Percentiles rank a stretch among this genome's conserved stretches.
Conservation (phyloP, 1,140 invertebrate species). For the Brachionus asplanchnoidis region DNA sequence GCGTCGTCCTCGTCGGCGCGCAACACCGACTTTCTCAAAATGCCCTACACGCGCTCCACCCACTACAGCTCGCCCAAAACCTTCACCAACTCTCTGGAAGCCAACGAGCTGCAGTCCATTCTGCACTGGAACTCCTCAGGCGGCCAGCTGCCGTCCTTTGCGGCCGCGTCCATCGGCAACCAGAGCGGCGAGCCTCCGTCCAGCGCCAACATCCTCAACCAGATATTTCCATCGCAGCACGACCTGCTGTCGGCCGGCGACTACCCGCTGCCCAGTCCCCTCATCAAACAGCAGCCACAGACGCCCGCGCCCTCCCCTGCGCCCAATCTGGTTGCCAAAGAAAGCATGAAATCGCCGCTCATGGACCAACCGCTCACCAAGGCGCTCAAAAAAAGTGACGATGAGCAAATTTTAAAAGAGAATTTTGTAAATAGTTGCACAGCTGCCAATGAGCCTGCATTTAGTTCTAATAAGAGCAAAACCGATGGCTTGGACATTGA, state of each 20-base stretch:
- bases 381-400: background rate
- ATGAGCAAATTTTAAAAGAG: background rate
- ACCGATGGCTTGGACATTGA: slow-evolving; percentile 13
- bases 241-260: background rate
- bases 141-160: background rate
- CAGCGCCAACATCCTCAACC: slow-evolving; percentile 16
- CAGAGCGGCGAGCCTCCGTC: background rate
- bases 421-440: background rate
- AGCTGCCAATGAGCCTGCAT: background rate
- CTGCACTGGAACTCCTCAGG: background rate
- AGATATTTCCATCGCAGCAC: slow-evolving; percentile 29
- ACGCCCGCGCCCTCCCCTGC: background rate
- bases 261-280: background rate
- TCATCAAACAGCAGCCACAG: background rate
- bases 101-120: background rate
- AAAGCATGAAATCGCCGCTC: background rate
- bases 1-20: background rate
- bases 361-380: background rate
- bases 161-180: background rate
- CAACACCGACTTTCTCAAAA: background rate
- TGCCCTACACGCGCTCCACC: background rate
- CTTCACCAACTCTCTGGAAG: background rate
- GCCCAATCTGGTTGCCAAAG: background rate
- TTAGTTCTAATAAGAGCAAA: background rate
- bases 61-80: background rate